Conservation (phyloP, 2,888 invertebrate genomes). For the Dinocampus coccinellae region DNA sequence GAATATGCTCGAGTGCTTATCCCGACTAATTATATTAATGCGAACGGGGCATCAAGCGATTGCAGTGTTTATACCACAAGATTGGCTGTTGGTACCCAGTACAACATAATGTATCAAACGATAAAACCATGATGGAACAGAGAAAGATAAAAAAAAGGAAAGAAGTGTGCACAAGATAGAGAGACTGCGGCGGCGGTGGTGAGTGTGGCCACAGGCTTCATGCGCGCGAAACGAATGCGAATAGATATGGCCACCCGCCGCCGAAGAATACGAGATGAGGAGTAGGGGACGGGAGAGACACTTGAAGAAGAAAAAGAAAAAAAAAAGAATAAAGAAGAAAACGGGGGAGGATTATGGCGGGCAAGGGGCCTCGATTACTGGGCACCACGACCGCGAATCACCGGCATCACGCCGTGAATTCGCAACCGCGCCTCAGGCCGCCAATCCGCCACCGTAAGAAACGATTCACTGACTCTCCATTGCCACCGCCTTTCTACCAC, state of each 20-base stretch:
- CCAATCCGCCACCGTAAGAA: constrained; percentile 66
- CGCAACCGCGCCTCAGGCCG: constrained; percentile 68
- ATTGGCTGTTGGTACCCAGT: constrained; percentile 57
- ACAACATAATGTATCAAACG: constrained; percentile 56
- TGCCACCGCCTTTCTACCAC: constrained; percentile 36
- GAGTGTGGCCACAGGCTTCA: constrained; percentile 21
- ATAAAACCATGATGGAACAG: constrained; percentile 43
- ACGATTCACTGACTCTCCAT: constrained; percentile 39
- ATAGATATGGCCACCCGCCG: constrained; percentile 20
- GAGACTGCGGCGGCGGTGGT: neutral
- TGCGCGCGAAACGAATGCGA: constrained; percentile 42
- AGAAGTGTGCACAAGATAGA: constrained; percentile 19
- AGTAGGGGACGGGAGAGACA: neutral
- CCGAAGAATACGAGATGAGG: constrained; percentile 14
- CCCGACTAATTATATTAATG: constrained; percentile 70
- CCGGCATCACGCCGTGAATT: constrained; percentile 68
- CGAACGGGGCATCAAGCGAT: constrained; percentile 66
- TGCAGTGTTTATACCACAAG: constrained; percentile 66
- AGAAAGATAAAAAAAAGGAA: constrained; percentile 26
- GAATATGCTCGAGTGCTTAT: constrained; percentile 58
- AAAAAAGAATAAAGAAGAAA: constrained; percentile 43
- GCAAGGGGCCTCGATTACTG: constrained; percentile 65
- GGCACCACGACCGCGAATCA: constrained; percentile 68
- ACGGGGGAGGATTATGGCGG: constrained; percentile 63
- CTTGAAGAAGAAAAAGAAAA: constrained; percentile 31